Base-by-base conservation (phyloP, 2,113 vertebrate species). In the Cheirogaleus medius region DNA sequence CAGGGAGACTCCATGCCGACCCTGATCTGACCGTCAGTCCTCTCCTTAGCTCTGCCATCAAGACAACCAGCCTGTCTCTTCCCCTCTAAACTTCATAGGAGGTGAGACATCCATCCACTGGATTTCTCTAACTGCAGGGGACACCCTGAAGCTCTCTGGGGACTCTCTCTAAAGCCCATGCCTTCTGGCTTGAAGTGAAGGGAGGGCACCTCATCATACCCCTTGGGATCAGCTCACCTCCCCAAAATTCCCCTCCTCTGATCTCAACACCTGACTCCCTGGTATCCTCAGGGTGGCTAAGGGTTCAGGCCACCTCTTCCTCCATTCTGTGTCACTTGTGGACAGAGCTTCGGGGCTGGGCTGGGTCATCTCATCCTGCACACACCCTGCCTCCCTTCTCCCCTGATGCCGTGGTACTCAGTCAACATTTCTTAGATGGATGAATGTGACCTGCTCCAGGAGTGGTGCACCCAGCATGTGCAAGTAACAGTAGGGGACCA, bases 1-100 rank as follows among this genome's bases (percentile, higher is more conserved):
- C 76, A 11, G 23, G 17, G 14, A 32, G 5, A 73, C 6, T 29
- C 52, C 37, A 5, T 0, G 11, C 23, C 0, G 32, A 13, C 63
- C 42, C 39, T 84, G 58, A 15, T 25, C 14, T 0, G 27, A 71
- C 44, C 4, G 20, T 21, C 2, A 1, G 42, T 17, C 34, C 6
- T 77, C 81, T 88, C 44, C 25, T 17, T 0, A 25, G 44, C 64
- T 77, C 60, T 27, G 52, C 56, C 27, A 42, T 37, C 69, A 32
- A 49, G 23, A 29, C 44, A n/a, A 42, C 44, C 34, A 39, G 58
- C 56, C 27, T 39, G 54, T 60, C 21, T 64, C 54, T 18, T 10
- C 5, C 27, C 12, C 63, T 81, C 6, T 27, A 17, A 71, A 39
- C 49, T 68, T 27, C 12, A 17, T 10, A 39, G 69, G 32, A 9